Conservation (phyloP, 2,797 vertebrate genomes). For the Lagothrix lagotricha region DNA sequence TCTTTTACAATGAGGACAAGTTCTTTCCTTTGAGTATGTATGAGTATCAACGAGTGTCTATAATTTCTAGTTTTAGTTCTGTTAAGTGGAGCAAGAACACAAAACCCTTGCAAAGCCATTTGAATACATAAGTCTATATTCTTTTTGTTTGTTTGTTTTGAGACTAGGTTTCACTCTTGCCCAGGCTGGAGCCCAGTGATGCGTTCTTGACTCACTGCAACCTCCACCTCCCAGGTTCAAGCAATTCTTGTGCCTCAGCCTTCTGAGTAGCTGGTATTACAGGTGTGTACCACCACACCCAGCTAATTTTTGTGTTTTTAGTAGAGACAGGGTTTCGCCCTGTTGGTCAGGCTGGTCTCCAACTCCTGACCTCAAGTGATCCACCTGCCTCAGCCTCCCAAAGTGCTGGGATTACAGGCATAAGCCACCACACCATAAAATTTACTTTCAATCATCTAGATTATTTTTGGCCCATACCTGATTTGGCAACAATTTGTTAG, state of each 20-base stretch:
- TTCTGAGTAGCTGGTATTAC: not conserved
- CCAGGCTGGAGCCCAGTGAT: not conserved
- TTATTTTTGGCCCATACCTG: not conserved
- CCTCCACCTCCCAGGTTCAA: not conserved
- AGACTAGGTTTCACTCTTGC: not conserved
- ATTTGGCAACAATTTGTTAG: not conserved
- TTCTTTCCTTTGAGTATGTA: not conserved
- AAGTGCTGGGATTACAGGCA: not conserved
- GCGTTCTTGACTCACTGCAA: not conserved
- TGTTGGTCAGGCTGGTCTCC: not conserved
- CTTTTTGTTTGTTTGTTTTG: not conserved
- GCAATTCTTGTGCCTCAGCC: not conserved
- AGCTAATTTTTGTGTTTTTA: not conserved
- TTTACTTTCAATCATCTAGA: not conserved
- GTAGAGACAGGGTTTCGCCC: not conserved
- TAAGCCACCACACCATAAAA: not conserved
- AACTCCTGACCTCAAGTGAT: not conserved
- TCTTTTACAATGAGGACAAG: not conserved
- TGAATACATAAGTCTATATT: not conserved
- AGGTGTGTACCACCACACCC: not conserved
- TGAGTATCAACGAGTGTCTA: not conserved
- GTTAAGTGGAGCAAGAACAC: not conserved
- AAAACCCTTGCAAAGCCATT: not conserved
- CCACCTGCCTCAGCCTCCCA: not conserved
- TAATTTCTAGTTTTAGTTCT: not conserved